Evolutionary conservation across 2,113 vertebrate species (phyloP), one percentile per base, ranked within the genome.

Genomic region (Heteronetta atricapilla): DNA sequence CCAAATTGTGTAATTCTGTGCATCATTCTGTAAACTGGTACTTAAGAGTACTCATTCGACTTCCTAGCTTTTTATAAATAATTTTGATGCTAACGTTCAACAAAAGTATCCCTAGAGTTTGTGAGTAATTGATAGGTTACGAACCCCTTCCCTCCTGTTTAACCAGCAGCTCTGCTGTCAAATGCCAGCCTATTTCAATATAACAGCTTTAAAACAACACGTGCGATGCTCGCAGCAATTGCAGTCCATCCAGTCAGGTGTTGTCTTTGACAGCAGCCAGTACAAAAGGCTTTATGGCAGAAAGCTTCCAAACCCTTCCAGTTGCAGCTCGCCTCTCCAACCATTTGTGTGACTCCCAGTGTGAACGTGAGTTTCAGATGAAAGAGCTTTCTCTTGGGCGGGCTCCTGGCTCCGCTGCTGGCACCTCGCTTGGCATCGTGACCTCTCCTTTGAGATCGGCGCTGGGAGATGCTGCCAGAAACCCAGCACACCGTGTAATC

Each of bases 281-380:
- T 91, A 95, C 89, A 88, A 93, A 94, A 91, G 84, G 40, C 53
- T 82, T 90, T 56, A 83, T 10, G 75, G 75, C 75, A 94, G 82
- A 88, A 90, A 38, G 75, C 60, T 94, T 42, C 67, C 74, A 56
- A 84, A 80, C 69, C 42, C 36, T 89, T 86, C 90, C 70, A 60
- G 66, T 31, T 63, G 77, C 80, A 92, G 73, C 90, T 84, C 12
- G 4, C 66, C 86, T 82, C 34, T 78, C 66, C n/a, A 68, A 3
- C 62, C 53, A 94, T 56, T 82, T 13, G 53, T 28, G 62, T 5
- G 17, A 66, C 76, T 90, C 28, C 31, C 66, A 88, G 74, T 63
- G 34, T 0, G 1, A 81, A 60, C 3, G 1, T 46, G 46, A 38
- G 26, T 21, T 29, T 38, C 69, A n/a, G 80, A 72, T n/a, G 73